phyloP scores from a whole-genome alignment of 2,888 invertebrate genomes.

The Alentia gelatinosa region DNA sequence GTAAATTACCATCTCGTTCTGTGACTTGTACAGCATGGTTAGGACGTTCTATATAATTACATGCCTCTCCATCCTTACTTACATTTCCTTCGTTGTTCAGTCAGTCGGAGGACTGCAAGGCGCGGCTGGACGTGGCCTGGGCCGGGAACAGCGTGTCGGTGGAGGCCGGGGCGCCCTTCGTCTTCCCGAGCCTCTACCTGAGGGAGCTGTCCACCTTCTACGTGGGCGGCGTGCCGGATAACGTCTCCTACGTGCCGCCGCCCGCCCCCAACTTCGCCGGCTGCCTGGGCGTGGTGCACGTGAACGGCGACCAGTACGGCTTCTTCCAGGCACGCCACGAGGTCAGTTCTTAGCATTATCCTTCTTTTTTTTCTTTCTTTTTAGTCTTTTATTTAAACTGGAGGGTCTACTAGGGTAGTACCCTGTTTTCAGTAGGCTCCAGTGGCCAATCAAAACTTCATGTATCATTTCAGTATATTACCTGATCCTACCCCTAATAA shows the following conservation, averaged over 20 bases:
- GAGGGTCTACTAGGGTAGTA: no score
- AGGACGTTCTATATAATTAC: no score
- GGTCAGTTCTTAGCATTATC: no score
- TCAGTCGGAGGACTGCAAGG: conserved; percentile 49
- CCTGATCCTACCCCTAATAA: no score
- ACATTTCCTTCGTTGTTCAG: background rate
- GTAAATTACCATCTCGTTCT: no score
- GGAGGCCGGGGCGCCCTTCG: conserved; percentile 44
- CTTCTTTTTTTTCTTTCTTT: no score
- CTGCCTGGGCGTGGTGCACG: background rate
- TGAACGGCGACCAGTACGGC: background rate
- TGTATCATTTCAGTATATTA: no score
- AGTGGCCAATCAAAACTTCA: no score
- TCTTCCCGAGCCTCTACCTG: conserved; percentile 26
- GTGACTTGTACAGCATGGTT: no score
- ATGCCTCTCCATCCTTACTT: background rate
- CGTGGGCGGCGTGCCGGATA: conserved; percentile 45
- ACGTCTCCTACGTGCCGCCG: background rate
- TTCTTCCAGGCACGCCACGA: background rate
- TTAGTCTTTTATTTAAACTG: no score
- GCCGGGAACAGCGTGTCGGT: background rate
- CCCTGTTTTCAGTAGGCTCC: no score
- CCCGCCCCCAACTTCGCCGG: conserved; percentile 33
- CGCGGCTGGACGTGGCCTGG: conserved; percentile 11
- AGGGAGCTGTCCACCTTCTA: conserved; percentile 18